A percentile compares a stretch with the other conserved stretches of the same genome.
These are phyloP conservation scores for Brachionus koreanus DNA, from an alignment of 1,140 invertebrate species.

Conservation along the genomic window DNA sequence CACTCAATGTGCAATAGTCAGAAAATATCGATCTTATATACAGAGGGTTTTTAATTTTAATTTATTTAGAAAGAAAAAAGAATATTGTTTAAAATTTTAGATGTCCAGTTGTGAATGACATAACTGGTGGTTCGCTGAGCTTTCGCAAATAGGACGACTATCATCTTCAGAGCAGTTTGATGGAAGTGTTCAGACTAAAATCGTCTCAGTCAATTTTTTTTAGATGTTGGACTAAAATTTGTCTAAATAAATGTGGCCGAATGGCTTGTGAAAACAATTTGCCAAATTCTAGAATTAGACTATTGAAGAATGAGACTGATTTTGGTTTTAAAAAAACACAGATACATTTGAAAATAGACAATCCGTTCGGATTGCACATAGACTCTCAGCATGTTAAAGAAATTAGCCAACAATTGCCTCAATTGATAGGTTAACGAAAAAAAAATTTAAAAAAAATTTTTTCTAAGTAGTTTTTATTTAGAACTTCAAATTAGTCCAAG, in stretches of 20 bases:
- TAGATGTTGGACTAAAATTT: slow-evolving; percentile 23
- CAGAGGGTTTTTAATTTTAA: not conserved
- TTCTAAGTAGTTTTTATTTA: not conserved
- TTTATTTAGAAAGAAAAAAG: not conserved
- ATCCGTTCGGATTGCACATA: not conserved
- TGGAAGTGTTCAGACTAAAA: slow-evolving; percentile 11
- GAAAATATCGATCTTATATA: slow-evolving; percentile 20
- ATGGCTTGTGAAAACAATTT: not conserved
- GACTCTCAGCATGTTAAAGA: not conserved
- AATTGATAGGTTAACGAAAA: slow-evolving; percentile 28
- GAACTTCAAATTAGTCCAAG: not conserved
- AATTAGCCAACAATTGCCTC: not conserved
- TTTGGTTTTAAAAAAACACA: not conserved
- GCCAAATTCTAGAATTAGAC: not conserved
- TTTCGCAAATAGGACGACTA: not conserved
- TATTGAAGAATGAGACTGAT: not conserved
- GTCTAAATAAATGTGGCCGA: not conserved
- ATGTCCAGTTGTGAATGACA: slow-evolving; percentile 6
- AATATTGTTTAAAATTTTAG: not conserved
- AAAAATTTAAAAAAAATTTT: not conserved
- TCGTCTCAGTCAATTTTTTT: not conserved
- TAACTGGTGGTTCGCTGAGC: not conserved
- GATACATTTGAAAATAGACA: not conserved
- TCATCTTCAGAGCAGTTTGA: slow-evolving; percentile 17
- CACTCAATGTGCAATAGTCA: no score